Conservation (phyloP, 2,888 invertebrate species). For the Platycnemis pennipes region DNA sequence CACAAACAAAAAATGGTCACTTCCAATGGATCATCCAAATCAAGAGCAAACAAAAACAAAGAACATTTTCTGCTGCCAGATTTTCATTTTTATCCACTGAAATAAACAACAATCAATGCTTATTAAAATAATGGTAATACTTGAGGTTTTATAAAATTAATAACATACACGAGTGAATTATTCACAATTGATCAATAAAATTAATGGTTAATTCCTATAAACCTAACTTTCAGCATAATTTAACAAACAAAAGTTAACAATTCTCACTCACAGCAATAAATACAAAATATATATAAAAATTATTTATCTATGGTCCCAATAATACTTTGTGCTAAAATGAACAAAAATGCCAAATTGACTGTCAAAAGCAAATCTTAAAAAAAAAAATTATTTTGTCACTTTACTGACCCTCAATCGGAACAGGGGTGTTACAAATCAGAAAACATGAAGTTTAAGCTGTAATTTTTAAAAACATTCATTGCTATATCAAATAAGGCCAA, state of each 20-base stretch:
- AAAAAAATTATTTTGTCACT: not conserved
- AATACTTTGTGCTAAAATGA: constrained; percentile 54
- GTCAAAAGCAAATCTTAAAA: not conserved
- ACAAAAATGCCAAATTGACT: constrained; percentile 7
- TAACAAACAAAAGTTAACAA: constrained; percentile 53
- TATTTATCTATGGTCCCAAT: constrained; percentile 53
- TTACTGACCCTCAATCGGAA: constrained; percentile 2
- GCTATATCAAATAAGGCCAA: not conserved
- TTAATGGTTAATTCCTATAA: constrained; percentile 33
- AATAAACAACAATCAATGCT: constrained; percentile 38
- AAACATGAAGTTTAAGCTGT: not conserved
- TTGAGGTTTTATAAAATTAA: constrained; percentile 64
- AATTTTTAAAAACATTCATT: not conserved
- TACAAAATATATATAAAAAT: constrained; percentile 66
- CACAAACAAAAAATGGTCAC: constrained; percentile 38
- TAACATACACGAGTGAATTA: constrained; percentile 60
- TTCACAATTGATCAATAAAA: constrained; percentile 44
- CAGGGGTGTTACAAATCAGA: not conserved
- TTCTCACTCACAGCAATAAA: constrained; percentile 59
- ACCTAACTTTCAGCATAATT: constrained; percentile 59
- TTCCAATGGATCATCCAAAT: not conserved
- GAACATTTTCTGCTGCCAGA: not conserved
- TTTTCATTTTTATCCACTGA: constrained; percentile 1
- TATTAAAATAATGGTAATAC: constrained; percentile 65
- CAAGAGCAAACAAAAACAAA: constrained; percentile 8